Conservation (phyloP, 2,113 vertebrate species). For the Tupaia tana region DNA sequence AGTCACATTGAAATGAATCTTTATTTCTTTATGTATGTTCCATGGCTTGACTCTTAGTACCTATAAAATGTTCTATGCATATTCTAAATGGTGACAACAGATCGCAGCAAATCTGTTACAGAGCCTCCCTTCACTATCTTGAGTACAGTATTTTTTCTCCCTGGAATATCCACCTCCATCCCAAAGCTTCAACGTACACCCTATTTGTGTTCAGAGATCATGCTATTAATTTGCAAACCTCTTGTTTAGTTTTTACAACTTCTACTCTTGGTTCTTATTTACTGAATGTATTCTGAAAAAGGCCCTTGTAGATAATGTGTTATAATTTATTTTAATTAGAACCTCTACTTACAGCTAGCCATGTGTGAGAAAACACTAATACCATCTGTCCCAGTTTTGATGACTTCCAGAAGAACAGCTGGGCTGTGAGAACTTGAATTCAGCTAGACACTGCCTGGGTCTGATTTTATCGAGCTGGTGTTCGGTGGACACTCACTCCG, state of each 20-base stretch:
- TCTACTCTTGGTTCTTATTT: slow-evolving; percentile 52
- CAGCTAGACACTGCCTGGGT: neutral
- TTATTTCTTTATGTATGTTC: neutral
- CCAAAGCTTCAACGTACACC: neutral
- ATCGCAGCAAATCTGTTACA: neutral
- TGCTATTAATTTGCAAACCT: neutral
- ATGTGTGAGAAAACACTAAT: slow-evolving; percentile 54
- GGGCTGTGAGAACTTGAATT: neutral
- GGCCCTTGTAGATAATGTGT: slow-evolving; percentile 37
- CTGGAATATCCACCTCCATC: neutral
- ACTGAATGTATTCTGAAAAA: slow-evolving; percentile 19
- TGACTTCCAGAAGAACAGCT: slow-evolving; percentile 62
- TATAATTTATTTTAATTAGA: slow-evolving; percentile 71
- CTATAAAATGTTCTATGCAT: neutral
- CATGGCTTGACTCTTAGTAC: neutral
- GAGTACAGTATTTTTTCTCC: neutral
- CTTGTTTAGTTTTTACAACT: slow-evolving; percentile 6
- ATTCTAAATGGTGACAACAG: neutral
- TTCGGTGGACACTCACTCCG: neutral
- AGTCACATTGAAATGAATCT: neutral
- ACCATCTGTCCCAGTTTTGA: slow-evolving; percentile 56
- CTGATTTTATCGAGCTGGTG: neutral
- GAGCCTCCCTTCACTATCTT: neutral
- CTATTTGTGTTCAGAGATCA: neutral
- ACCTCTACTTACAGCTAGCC: slow-evolving; percentile 44